Base-by-base conservation (phyloP, 37 sponge, comb jelly and placozoan genomes). In the Lycopodina hypogea region DNA sequence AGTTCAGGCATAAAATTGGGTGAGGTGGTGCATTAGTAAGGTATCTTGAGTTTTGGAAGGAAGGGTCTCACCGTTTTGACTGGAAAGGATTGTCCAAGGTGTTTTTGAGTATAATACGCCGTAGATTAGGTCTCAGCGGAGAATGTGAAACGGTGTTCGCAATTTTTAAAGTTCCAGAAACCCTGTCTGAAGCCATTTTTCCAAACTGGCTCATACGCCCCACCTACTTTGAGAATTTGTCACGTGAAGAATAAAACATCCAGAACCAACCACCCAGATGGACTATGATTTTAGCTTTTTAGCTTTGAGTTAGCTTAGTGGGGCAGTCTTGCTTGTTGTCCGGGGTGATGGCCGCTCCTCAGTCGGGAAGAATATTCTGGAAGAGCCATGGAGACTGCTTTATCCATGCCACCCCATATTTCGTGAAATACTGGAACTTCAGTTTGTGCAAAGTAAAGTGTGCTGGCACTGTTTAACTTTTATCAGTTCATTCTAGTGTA, bases 351-450 rank as follows among this genome's bases (percentile, higher is more conserved):
- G 37, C 28, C 0, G 69, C 36, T 26, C 41, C 39, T 23, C n/a
- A 73, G 72, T 63, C n/a, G 8, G 88, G 72, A 36, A 76, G 73
- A 40, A 45, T 87, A 8, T 81, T 71, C 56, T 38, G 52, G 40
- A 68, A 42, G 23, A 78, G 56, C 14, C 82, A 87, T 52, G 55
- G 57, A 1, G 88, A 87, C 78, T 82, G 88, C 50, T 87, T 87
- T 22, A 34, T 87, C 35, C 88, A 87, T 40, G 88, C 80, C 1
- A 60, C 76, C 2, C 34, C 42, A 1, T 42, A 23, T 19, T 77
- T 71, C 72, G 29, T 81, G 37, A 81, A 62, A 26, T 81, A 84
- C 51, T 73, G 58, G 58, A 76, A 68, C 21, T 60, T 74, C 72
- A 61, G 53, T 50, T 33, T 53, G 42, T 38, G 58, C 39, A 30